Conservation (phyloP, 2,888 invertebrate genomes). For the Thysanoteuthis rhombus region DNA sequence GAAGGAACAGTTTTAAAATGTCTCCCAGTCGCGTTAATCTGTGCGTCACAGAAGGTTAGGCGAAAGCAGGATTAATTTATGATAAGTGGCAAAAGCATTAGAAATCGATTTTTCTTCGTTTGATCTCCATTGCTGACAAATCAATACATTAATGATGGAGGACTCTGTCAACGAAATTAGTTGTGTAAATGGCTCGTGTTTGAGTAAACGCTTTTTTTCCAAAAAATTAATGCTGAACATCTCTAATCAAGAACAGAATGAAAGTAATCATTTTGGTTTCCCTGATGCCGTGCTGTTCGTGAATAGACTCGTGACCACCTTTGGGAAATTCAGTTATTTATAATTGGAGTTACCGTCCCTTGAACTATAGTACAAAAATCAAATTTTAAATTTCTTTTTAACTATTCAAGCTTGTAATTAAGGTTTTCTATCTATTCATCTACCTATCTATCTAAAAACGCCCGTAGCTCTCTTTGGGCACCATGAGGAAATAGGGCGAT, state of each 20-base stretch:
- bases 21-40: not conserved
- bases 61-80: not conserved
- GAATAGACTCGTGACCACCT: not conserved
- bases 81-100: not conserved
- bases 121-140: not conserved
- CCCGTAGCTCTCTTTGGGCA: too few species aligned
- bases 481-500: too few species aligned
- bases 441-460: too few species aligned
- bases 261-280: not conserved
- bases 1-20: not conserved
- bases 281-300: not conserved
- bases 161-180: not conserved
- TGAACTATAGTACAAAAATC: not conserved
- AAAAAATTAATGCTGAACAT: not conserved
- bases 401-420: too few species aligned
- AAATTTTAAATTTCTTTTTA: too few species aligned
- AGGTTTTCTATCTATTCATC: too few species aligned
- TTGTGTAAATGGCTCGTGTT: not conserved
- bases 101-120: not conserved
- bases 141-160: not conserved
- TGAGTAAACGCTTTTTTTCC: not conserved
- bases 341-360: not conserved
- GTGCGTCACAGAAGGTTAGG: conserved; percentile 12
- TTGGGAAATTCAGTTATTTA: not conserved
- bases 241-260: not conserved